phyloP scores from a whole-genome alignment of 2,888 invertebrate species.

The Papilio protenor region DNA sequence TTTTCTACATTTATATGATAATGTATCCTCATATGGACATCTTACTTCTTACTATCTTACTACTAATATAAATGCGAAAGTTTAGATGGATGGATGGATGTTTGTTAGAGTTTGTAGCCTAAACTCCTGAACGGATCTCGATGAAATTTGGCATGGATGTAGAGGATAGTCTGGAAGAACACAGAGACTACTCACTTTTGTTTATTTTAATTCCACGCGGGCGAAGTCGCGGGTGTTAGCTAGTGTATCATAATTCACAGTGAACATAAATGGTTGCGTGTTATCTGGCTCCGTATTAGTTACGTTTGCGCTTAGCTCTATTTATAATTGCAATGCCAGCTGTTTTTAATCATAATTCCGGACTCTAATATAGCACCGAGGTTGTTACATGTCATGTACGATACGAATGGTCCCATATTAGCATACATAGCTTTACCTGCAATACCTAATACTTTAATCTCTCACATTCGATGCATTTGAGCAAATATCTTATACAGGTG shows the following conservation, averaged over 20 bases:
- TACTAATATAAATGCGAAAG: too few relatives aligned
- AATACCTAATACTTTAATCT: neutral
- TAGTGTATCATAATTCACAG: constrained; percentile 6
- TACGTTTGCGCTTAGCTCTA: constrained; percentile 5
- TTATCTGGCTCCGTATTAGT: constrained; percentile 8
- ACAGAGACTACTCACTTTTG: too few relatives aligned
- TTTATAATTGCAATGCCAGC: constrained; percentile 1
- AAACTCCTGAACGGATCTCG: too few relatives aligned
- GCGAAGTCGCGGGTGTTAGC: too few relatives aligned
- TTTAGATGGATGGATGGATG: too few relatives aligned
- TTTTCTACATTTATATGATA: neutral
- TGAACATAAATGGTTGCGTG: neutral
- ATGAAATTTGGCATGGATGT: too few relatives aligned
- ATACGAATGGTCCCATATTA: neutral
- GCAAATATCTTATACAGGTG: neutral
- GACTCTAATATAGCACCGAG: constrained; percentile 8
- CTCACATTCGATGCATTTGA: neutral
- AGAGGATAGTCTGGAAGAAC: too few relatives aligned
- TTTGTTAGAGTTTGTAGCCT: too few relatives aligned
- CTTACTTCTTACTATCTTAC: too few relatives aligned
- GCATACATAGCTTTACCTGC: neutral
- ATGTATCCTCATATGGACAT: neutral
- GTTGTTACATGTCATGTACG: neutral
- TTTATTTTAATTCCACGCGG: too few relatives aligned
- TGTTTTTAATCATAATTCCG: constrained; percentile 25